Evolutionary conservation across 2,797 vertebrate genomes (phyloP), one percentile per base, ranked within the genome.

Genomic region (Acanthis flammea): DNA sequence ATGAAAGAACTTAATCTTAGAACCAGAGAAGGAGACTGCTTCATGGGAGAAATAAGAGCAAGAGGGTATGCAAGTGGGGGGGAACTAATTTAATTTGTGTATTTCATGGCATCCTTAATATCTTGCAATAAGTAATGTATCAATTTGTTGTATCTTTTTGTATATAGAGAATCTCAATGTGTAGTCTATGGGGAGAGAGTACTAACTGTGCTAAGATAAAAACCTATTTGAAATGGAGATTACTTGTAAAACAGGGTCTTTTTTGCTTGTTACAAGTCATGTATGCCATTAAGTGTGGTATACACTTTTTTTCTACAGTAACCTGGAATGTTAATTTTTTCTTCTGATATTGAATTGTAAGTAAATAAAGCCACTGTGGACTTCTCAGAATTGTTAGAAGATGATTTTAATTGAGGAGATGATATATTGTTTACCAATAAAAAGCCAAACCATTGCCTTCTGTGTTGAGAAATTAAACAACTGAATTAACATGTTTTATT

Each of bases 21-120:
- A 96, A 90, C 96, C 94, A 71, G 75, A 97, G 94, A 96, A 95
- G 95, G 77, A 95, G 85, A 81, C 90, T 86, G 88, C 95, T 97
- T 85, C 95, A 79, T 94, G 94, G 92, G 93, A 97, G 91, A 96
- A 98, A 92, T 96, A 95, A 97, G 96, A 98, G 86, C 90, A 92
- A 95, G 54, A 86, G 73, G 76, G 66, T 93, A 85, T 92, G 58
- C 80, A 79, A 87, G n/a, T 9, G 82, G 73, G 23, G 44, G 37
- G 24, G 8, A 25, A 28, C 27, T 88, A 86, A 96, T 97, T 96
- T 96, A 97, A 97, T 90, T 93, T 92, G 54, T 78, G 66, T 96
- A 70, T 91, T 91, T 97, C 97, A 91, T 91, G 88, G 61, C 60
- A 94, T 96, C 53, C 37, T 95, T 96, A 96, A 87, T 92, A 96